A percentile compares a stretch with the other conserved stretches of the same genome.
phyloP scores from a whole-genome alignment of 1,140 invertebrate genomes.

The Holotrichia oblita region DNA sequence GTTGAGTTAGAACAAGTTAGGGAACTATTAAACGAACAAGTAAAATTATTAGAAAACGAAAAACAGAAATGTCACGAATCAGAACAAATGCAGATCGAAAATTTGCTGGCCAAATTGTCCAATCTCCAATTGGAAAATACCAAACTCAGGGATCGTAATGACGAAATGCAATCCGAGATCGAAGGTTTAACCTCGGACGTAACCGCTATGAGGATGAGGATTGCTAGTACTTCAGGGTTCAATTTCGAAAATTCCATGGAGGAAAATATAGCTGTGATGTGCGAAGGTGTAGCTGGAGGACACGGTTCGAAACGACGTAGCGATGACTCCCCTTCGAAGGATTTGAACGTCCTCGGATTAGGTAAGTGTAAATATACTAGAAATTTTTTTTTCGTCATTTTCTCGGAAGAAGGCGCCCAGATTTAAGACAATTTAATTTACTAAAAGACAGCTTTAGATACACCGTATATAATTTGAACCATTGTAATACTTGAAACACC shows the following conservation, averaged over 20 bases:
- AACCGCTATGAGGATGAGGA: constrained; percentile 50
- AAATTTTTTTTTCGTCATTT: no score
- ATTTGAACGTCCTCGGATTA: constrained; percentile 53
- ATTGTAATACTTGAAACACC: no score
- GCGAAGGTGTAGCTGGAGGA: constrained; percentile 51
- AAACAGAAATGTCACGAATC: constrained; percentile 55
- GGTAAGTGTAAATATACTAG: constrained; percentile 56
- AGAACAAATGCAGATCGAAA: constrained; percentile 58
- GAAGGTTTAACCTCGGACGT: constrained; percentile 67
- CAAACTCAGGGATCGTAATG: constrained; percentile 80
- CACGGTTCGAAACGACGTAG: constrained; percentile 58
- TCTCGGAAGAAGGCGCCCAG: no score
- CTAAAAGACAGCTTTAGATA: no score
- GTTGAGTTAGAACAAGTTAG: constrained; percentile 57
- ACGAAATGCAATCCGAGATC: constrained; percentile 82
- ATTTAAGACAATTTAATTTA: no score
- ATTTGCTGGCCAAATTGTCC: constrained; percentile 64
- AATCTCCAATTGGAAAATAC: constrained; percentile 74
- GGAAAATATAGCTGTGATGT: constrained; percentile 54
- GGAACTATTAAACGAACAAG: constrained; percentile 51
- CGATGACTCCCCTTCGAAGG: constrained; percentile 58
- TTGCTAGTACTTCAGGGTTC: constrained; percentile 49
- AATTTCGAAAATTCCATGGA: constrained; percentile 55
- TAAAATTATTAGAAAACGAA: constrained; percentile 54
- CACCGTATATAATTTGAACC: no score